phyloP scores from a whole-genome alignment of 2,797 vertebrate genomes.

The Helostoma temminkii region DNA sequence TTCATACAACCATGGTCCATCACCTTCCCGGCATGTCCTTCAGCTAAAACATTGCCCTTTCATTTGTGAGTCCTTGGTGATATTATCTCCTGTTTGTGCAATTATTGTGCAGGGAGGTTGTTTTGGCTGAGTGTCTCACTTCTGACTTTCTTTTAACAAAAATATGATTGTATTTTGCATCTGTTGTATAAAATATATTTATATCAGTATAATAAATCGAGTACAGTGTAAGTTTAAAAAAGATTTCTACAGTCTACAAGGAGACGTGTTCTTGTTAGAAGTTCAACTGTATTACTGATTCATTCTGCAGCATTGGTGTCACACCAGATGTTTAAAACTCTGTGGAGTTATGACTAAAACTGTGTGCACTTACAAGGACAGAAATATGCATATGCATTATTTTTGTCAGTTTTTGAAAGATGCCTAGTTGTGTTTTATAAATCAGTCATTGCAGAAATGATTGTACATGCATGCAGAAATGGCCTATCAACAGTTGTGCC shows the following conservation, averaged over 20 bases:
- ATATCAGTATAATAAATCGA: background rate
- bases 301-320: background rate
- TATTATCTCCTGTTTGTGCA: slow-evolving; percentile 34
- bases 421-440: no score
- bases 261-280: background rate
- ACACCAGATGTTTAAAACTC: background rate
- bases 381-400: no score
- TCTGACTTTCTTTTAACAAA: slow-evolving; percentile 10
- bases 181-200: background rate
- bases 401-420: no score
- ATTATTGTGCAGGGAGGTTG: slow-evolving; percentile 9
- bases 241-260: background rate
- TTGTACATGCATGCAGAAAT: no score
- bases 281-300: background rate
- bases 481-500: no score
- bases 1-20: slow-evolving; percentile 32
- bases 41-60: slow-evolving; percentile 28
- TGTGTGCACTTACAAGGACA: no score
- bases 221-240: background rate
- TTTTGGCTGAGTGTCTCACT: slow-evolving; percentile 10
- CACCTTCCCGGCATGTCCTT: slow-evolving; percentile 39
- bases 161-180: background rate
- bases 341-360: no score
- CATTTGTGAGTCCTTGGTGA: slow-evolving; percentile 31
- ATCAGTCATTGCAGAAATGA: no score